Evolutionary conservation across 37 sponge, comb jelly and placozoan species (phyloP), one percentile per base, ranked within the genome.

Genomic region (Spongia lamella): DNA sequence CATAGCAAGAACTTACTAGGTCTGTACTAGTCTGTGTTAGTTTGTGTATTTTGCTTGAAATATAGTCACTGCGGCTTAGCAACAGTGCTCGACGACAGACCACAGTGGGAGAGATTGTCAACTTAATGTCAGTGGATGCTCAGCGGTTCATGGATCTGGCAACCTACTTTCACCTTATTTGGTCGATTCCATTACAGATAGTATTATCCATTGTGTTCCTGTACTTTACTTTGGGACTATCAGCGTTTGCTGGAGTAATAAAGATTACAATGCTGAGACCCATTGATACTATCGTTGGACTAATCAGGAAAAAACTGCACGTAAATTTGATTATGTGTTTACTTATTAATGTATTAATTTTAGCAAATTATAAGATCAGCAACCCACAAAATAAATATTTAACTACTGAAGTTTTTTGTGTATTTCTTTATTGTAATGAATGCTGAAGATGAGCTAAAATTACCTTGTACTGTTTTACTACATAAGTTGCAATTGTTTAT

Each of bases 91-190:
- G 91, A 20, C 76, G 70, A 29, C 52, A 61, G 33, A 82, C 78
- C n/a, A 93, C 95, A 27, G 77, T 90, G 1, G 97, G 97, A 19
- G 94, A 96, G 92, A 96, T 96, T 59, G 94, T 96, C 66, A 96
- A 93, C 78, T 70, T 96, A 59, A 96, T 96, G 97, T 83, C 95
- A 13, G 94, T 96, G 14, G 97, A 96, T 53, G 94, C 97, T 60
- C 94, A 93, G 72, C 62, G 88, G 27, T 88, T 90, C 47, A 89
- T 90, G 93, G 96, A 96, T 54, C 73, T 96, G 39, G 84, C 53
- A 36, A 75, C 86, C 50, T 93, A 89, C 83, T 43, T 89, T 40
- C 80, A 93, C 80, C 62, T 77, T 68, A n/a, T 96, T 52, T 92
- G 93, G 93, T 95, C 96, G 0, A 87, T 79, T 19, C 93, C 90